Conservation (phyloP, 1,140 invertebrate genomes). For the Temnothorax longispinosus region DNA sequence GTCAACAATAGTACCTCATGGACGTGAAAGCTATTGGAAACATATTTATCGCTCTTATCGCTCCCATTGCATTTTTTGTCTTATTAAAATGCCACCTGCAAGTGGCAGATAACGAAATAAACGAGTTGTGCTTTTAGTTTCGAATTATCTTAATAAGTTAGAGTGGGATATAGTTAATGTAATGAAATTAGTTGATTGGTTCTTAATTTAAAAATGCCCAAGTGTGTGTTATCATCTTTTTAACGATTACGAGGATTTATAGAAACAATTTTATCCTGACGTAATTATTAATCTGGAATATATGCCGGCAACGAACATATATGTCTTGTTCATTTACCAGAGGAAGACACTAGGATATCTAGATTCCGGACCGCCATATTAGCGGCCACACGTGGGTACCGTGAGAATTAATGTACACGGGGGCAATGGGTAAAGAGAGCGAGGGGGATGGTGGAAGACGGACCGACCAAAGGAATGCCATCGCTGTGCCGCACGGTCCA, state of each 20-base stretch:
- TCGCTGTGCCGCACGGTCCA: constrained; percentile 65
- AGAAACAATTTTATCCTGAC: background rate
- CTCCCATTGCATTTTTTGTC: no score
- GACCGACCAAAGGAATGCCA: constrained; percentile 75
- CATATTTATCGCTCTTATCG: no score
- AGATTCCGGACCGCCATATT: constrained; percentile 16
- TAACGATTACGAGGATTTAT: background rate
- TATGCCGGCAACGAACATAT: background rate
- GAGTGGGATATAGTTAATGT: no score
- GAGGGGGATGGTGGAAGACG: constrained; percentile 36
- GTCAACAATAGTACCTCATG: no score
- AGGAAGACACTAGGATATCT: background rate
- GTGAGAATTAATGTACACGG: constrained; percentile 61
- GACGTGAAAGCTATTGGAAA: no score
- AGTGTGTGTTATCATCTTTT: background rate
- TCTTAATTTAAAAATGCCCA: background rate
- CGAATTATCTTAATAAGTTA: no score
- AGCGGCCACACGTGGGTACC: constrained; percentile 66
- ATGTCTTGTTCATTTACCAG: background rate
- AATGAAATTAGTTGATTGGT: background rate
- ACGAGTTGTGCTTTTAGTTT: no score
- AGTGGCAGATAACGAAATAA: no score
- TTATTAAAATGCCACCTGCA: no score
- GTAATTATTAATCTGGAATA: constrained; percentile 13
- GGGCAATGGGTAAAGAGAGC: constrained; percentile 51